Percentiles rank a stretch among this genome's conserved stretches.
Evolutionary conservation across 1,140 invertebrate species (phyloP).

Genomic region (Neodiprion lecontei): DNA sequence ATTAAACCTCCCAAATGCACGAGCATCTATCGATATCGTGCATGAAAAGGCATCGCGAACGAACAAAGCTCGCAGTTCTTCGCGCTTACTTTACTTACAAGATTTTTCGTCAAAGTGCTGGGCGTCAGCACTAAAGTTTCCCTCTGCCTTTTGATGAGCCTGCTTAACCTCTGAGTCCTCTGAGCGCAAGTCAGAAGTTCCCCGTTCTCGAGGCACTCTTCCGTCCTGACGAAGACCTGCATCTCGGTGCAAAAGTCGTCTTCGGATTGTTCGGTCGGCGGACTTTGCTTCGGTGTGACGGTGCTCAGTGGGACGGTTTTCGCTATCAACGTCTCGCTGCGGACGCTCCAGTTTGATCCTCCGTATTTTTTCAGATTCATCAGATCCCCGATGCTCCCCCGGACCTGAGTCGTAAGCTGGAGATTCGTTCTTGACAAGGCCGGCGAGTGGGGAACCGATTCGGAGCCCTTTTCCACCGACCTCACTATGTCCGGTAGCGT

Average conservation of each 20-base stretch:
- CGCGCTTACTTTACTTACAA: slow-evolving; percentile 28
- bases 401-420: slow-evolving; percentile 58
- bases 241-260: slow-evolving; percentile 50
- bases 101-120: slow-evolving; percentile 30
- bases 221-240: slow-evolving; percentile 48
- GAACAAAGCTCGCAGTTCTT: too few relatives aligned
- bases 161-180: slow-evolving; percentile 70
- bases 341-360: slow-evolving; percentile 71
- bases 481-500: slow-evolving; percentile 58
- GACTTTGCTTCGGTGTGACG: slow-evolving; percentile 65
- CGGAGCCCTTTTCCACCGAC: slow-evolving; percentile 61
- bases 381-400: slow-evolving; percentile 77
- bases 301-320: slow-evolving; percentile 75
- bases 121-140: slow-evolving; percentile 35
- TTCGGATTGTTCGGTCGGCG: slow-evolving; percentile 46
- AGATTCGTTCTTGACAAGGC: slow-evolving; percentile 62
- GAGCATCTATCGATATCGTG: not conserved
- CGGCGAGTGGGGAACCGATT: slow-evolving; percentile 64
- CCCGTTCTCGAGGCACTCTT: slow-evolving; percentile 30
- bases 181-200: slow-evolving; percentile 67
- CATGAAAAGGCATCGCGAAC: not conserved
- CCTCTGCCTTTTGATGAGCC: slow-evolving; percentile 65
- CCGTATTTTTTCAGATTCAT: slow-evolving; percentile 79
- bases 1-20: not conserved
- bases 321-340: slow-evolving; percentile 72